Conservation (phyloP, 2,113 vertebrate genomes). For the Entelurus aequoreus region DNA sequence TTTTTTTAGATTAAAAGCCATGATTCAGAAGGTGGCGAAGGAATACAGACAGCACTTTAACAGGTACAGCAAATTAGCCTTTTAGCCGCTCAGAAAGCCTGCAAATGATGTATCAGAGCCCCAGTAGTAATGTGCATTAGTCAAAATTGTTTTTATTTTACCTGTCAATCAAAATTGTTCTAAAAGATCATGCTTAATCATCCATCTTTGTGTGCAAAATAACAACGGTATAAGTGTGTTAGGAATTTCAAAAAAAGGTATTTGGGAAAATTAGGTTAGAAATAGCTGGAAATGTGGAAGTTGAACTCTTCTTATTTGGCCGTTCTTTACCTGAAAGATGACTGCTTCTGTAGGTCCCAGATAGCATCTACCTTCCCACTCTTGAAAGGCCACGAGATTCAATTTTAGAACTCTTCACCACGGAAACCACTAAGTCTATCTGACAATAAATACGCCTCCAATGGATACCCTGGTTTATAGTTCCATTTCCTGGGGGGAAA, state of each 20-base stretch:
- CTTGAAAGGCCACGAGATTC: neutral
- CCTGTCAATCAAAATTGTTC: conserved; percentile 55
- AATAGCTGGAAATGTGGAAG: no score
- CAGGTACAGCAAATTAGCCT: conserved; percentile 70
- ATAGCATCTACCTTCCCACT: neutral
- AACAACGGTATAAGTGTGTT: neutral
- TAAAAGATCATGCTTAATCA: conserved; percentile 4
- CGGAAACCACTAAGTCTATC: neutral
- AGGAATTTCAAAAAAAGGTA: neutral
- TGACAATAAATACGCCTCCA: conserved; percentile 2
- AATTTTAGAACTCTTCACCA: neutral
- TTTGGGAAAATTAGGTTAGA: no score
- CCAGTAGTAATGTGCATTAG: conserved; percentile 20
- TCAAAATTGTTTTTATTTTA: conserved; percentile 51
- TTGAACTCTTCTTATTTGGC: neutral
- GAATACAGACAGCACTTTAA: conserved; percentile 89
- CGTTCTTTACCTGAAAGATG: neutral
- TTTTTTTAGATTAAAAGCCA: conserved; percentile 80
- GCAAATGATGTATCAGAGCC: conserved; percentile 49
- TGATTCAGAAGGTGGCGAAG: conserved; percentile 88
- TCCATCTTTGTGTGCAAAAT: neutral
- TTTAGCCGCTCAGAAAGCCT: no score
- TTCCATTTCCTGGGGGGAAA: neutral
- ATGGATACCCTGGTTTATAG: neutral
- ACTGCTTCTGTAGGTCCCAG: neutral